Base-by-base conservation (phyloP, 2,888 invertebrate genomes). In the Amiota communis region DNA sequence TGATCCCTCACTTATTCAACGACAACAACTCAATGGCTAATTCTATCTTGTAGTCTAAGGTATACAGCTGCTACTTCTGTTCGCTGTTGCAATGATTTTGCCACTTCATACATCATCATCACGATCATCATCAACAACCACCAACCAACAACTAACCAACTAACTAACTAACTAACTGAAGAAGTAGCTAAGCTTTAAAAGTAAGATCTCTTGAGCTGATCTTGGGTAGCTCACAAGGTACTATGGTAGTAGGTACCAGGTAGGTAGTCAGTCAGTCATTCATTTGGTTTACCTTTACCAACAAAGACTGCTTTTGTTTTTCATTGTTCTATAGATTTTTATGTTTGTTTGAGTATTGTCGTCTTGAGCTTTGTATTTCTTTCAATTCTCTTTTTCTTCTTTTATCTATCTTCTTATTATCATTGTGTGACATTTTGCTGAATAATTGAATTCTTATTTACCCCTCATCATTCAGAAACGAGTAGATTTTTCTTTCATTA, bases 391-490 rank as follows among this genome's bases (percentile, higher is more conserved):
- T n/a, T n/a, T n/a, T n/a, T n/a, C n/a, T n/a, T n/a, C n/a, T n/a
- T n/a, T n/a, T n/a, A n/a, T n/a, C n/a, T n/a, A 53, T 53, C 12
- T n/a, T 71, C 46, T 53, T 49, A 48, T 72, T 67, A 13, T 59
- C 49, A 68, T 68, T 61, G 59, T 59, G 72, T 59, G 85, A 83
- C 84, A 83, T 82, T 82, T 78, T 78, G 80, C 76, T 83, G 84
- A 81, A 83, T 85, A 83, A 83, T 83, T 83, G 85, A 83, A 85
- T 82, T 80, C 85, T 84, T 82, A 82, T 79, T 73, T 71, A 69
- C 76, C 36, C 36, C 36, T 36, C 36, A 36, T 76, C 76, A 72
- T 74, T 74, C 76, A 76, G 69, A 74, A 74, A 70, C 23, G 12
- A 36, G 71, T 23, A 59, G 57, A 20, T 72, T 57, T 72, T 63